phyloP scores from a whole-genome alignment of 2,797 vertebrate species.

The Halcyon smyrnensis region DNA sequence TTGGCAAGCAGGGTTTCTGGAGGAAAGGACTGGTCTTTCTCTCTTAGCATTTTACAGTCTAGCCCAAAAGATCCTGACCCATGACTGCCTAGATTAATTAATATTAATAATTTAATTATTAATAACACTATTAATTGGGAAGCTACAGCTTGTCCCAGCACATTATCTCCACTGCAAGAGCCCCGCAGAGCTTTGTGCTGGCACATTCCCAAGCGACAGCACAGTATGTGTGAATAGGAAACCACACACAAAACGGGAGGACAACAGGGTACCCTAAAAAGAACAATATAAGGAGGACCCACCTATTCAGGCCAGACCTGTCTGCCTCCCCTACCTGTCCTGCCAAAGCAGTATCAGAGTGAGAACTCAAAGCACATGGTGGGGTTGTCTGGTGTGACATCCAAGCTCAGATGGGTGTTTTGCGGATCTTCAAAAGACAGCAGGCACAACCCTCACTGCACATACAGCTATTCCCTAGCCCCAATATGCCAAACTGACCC shows the following conservation, averaged over 20 bases:
- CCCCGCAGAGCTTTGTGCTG: neutral
- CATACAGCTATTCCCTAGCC: neutral
- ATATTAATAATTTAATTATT: neutral
- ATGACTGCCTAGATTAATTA: neutral
- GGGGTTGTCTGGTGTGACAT: accelerated
- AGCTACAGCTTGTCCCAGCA: neutral
- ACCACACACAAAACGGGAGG: neutral
- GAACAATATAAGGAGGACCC: neutral
- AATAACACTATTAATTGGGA: neutral
- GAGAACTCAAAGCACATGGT: accelerated
- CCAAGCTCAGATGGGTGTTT: neutral
- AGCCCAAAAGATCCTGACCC: neutral
- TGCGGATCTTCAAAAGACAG: neutral
- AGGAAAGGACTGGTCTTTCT: neutral
- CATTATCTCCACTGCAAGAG: neutral
- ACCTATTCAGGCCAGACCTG: neutral
- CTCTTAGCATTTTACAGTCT: neutral
- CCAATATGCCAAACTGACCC: accelerated
- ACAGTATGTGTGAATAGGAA: neutral
- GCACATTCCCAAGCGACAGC: accelerated
- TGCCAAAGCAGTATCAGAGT: neutral
- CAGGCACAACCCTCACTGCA: neutral
- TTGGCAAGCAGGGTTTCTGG: neutral
- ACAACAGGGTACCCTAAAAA: neutral
- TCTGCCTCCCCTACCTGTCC: neutral